Conservation (phyloP, 1,140 invertebrate genomes). For the Neelides sp. region DNA sequence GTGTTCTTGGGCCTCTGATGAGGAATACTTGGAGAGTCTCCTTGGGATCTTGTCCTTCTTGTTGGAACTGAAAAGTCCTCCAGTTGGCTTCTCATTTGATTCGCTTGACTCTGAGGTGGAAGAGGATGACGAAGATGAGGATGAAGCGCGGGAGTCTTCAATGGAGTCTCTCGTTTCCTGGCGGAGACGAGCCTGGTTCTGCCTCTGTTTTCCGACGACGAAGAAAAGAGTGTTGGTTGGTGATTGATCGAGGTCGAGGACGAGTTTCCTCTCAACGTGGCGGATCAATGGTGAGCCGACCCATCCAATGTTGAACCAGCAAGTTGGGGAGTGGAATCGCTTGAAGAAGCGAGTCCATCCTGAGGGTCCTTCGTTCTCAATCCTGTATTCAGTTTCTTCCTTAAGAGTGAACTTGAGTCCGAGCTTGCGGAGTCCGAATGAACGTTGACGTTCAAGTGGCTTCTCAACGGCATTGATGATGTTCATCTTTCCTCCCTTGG, state of each 20-base stretch:
- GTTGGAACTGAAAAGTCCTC: no score
- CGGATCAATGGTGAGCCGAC: slow-evolving; percentile 13
- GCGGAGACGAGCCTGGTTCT: neutral
- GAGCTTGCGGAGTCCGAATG: slow-evolving; percentile 6
- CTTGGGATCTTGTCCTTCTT: no score
- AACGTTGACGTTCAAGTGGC: slow-evolving; percentile 1
- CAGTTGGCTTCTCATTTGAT: neutral
- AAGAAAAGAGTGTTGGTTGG: slow-evolving; percentile 26
- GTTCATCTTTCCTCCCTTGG: slow-evolving; percentile 24
- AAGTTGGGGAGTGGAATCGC: slow-evolving; percentile 13
- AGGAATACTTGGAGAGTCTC: no score
- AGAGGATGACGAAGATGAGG: neutral
- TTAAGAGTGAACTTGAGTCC: slow-evolving; percentile 15
- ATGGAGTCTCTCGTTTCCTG: neutral
- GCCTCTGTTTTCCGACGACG: slow-evolving; percentile 11
- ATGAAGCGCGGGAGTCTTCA: neutral
- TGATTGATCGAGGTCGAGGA: slow-evolving; percentile 24
- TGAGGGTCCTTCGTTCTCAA: slow-evolving; percentile 14
- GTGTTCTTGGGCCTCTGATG: no score
- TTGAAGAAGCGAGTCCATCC: slow-evolving; percentile 18
- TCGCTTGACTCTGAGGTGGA: slow-evolving; percentile 9
- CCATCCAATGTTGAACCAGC: slow-evolving; percentile 15
- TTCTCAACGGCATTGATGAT: slow-evolving; percentile 9
- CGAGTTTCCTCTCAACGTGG: slow-evolving; percentile 13
- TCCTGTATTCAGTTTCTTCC: slow-evolving; percentile 18